A percentile compares a stretch with the other conserved stretches of the same genome.
phyloP scores from a whole-genome alignment of 2,888 invertebrate species.

The Ernsta delagoae region DNA sequence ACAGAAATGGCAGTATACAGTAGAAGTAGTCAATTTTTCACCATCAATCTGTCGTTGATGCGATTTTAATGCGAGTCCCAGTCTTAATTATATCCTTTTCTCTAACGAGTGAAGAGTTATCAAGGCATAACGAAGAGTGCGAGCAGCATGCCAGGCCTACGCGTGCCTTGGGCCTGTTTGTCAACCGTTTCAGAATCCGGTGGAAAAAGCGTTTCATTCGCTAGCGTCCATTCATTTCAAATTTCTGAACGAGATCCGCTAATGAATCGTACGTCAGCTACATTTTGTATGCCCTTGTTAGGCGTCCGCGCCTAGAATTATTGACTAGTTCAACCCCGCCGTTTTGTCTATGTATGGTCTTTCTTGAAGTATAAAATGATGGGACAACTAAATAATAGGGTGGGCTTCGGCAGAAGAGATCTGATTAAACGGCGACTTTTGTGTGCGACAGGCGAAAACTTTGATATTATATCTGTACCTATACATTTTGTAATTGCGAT shows the following conservation, averaged over 20 bases:
- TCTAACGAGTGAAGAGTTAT: constrained; percentile 24
- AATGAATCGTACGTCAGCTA: constrained; percentile 23
- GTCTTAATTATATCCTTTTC: constrained; percentile 9
- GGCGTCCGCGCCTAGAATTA: constrained; percentile 17
- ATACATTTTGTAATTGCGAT: no score
- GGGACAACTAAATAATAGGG: background rate
- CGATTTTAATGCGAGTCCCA: background rate
- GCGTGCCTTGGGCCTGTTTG: constrained; percentile 4
- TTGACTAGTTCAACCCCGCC: background rate
- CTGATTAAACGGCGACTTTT: background rate
- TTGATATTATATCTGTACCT: no score
- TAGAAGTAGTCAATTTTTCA: no score
- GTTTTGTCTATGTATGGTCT: constrained; percentile 12
- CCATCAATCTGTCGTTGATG: background rate
- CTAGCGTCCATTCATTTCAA: constrained; percentile 27
- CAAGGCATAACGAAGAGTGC: constrained; percentile 15
- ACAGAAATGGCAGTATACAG: no score
- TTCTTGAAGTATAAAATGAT: constrained; percentile 10
- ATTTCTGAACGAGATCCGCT: constrained; percentile 33
- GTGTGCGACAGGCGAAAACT: no score
- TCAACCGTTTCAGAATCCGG: constrained; percentile 28
- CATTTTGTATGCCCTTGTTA: constrained; percentile 33
- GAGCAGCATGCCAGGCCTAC: background rate
- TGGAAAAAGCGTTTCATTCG: constrained; percentile 20
- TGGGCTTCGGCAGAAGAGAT: background rate